These are phyloP conservation scores for Clamator glandarius DNA, from an alignment of 2,797 vertebrate genomes.

Conservation along the genomic window DNA sequence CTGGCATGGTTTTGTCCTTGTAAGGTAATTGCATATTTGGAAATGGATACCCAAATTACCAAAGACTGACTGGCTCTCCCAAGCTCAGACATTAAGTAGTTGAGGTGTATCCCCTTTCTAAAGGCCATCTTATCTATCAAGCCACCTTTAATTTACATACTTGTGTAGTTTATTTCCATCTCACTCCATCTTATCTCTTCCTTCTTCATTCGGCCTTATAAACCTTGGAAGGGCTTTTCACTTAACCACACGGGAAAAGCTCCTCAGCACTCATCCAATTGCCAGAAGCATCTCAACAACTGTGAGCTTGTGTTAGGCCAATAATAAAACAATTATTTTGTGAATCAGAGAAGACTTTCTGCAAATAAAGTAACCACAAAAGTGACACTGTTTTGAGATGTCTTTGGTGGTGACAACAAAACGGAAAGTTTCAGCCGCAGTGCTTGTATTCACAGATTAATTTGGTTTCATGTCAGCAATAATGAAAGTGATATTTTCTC, in stretches of 20 bases:
- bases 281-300: background rate
- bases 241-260: background rate
- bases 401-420: background rate
- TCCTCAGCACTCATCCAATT: background rate
- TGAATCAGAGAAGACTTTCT: background rate
- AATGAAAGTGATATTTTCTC: constrained; percentile 44
- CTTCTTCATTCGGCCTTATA: background rate
- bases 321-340: background rate
- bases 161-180: background rate
- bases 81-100: background rate
- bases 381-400: background rate
- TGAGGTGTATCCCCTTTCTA: background rate
- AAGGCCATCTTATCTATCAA: background rate
- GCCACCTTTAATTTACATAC: background rate
- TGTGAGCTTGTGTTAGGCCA: background rate
- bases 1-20: background rate
- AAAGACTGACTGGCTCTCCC: background rate
- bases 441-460: constrained; percentile 31
- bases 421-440: background rate
- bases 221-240: background rate
- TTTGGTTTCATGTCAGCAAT: constrained; percentile 31
- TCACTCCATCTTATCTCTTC: background rate
- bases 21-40: background rate
- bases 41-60: background rate
- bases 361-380: background rate